Evolutionary conservation across 2,888 invertebrate genomes (phyloP).

Genomic region (Clusia tigrina): DNA sequence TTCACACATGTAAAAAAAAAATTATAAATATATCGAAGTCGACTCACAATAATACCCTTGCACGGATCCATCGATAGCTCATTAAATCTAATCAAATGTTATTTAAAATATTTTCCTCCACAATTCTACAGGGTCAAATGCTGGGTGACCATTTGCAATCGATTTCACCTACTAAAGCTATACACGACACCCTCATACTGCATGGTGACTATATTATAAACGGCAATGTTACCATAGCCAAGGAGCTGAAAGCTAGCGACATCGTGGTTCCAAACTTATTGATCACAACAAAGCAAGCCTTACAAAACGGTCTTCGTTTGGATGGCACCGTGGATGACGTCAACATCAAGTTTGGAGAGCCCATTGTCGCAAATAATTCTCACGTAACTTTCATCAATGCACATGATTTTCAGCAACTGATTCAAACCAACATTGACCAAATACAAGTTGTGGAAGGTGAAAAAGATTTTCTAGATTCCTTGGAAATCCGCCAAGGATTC

Average conservation of each 20-base stretch:
- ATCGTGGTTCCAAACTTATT: conserved; percentile 42
- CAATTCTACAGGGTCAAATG: conserved; percentile 64
- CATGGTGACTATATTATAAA: conserved; percentile 63
- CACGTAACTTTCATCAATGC: conserved; percentile 64
- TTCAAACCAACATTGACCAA: conserved; percentile 61
- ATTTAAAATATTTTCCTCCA: not conserved
- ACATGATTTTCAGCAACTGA: conserved; percentile 62
- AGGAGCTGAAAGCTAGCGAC: conserved; percentile 56
- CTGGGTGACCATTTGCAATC: conserved; percentile 61
- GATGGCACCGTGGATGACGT: conserved; percentile 46
- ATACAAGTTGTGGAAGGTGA: conserved; percentile 65
- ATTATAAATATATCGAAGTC: not conserved
- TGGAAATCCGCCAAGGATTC: conserved; percentile 63
- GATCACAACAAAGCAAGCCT: conserved; percentile 37
- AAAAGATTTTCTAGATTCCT: conserved; percentile 64
- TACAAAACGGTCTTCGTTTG: conserved; percentile 47
- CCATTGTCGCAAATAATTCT: conserved; percentile 57
- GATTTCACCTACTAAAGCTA: conserved; percentile 65
- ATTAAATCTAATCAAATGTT: not conserved
- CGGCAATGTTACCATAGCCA: conserved; percentile 65
- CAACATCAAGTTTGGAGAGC: conserved; percentile 48
- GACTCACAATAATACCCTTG: too few species aligned
- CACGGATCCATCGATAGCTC: too few species aligned
- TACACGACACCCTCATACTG: conserved; percentile 63
- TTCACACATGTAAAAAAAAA: too few species aligned